Base-by-base conservation (phyloP, 2,888 invertebrate genomes). In the Melikaiella ostensackeni region DNA sequence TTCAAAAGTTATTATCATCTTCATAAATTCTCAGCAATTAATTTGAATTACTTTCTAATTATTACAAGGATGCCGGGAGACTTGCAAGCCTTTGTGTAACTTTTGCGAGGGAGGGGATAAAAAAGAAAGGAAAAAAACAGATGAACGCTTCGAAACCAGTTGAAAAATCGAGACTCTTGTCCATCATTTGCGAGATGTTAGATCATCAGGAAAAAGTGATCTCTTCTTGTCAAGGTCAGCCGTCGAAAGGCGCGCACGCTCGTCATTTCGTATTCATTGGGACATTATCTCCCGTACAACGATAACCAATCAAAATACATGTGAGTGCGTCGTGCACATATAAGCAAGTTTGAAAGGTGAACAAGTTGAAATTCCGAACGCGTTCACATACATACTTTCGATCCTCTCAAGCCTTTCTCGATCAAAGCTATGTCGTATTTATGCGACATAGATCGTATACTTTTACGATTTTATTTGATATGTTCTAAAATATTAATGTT, bases 161-260 rank as follows among this genome's bases (percentile, higher is more conserved):
- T 57, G 24, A 57, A 57, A 57, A 24, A 57, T 57, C 8, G n/a
- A 57, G 57, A 13, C 24, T 24, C 24, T 24, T 50, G 50, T 57
- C 57, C 57, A 57, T 57, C 24, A 38, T 50, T n/a, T 50, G 50
- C 50, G 64, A 74, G 59, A 77, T 73, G 70, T 46, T 70, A 74
- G 80, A 81, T 82, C 81, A 81, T 80, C 78, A 80, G 86, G 87
- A 88, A 89, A 89, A 89, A 89, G 87, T 87, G 87, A 89, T 88
- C 86, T 84, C 27, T 27, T 59, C 13, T 59, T 86, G 86, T 86
- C 88, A 89, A 89, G 89, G 89, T 88, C 83, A 80, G 64, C 77
- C 85, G 83, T 84, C 83, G 86, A 86, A 86, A 87, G 86, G 86
- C 85, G 84, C 81, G 62, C 50, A 64, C 85, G 83, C 80, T 84